Base-by-base conservation (phyloP, 2,888 invertebrate species). In the Tribolium freemani region DNA sequence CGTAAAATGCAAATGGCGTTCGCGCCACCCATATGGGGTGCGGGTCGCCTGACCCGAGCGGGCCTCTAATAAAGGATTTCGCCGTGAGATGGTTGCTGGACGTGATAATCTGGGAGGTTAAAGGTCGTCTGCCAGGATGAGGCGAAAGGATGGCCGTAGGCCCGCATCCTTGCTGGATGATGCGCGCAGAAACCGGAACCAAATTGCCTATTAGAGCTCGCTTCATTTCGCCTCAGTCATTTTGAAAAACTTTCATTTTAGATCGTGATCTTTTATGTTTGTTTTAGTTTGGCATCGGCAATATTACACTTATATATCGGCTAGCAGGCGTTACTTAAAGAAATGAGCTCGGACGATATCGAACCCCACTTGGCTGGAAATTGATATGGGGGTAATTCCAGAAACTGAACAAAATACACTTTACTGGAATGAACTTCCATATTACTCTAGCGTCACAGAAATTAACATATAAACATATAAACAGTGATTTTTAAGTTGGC, bases 1-100 rank as follows among this genome's bases (percentile, higher is more conserved):
- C 63, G 63, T 70, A 70, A 70, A 70, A 70, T 70, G 70, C 63
- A 70, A 70, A 70, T 70, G 30, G 45, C 67, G 11, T 53, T 26
- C 31, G 20, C 13, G 58, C 50, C 16, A 30, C 63, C 54, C 63
- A 56, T 53, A 63, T 70, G 63, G 16, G 46, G 30, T 56, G 60
- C 38, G n/a, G n/a, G n/a, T n/a, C n/a, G 57, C 48, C 13, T n/a
- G 60, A 48, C 68, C 30, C 20, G 44, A 38, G n/a, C 48, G 21
- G 26, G 45, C 10, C 50, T 26, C 54, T 69, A 60, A 68, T 68
- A 68, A 68, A 50, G 68, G 58, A 58, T 58, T 68, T 50, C 30
- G 68, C 50, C 57, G 48, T 68, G 57, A 68, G 66, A 66, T 66
- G 54, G 66, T 56, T 45, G 66, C 56, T 46, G 66, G 66, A 66